Conservation (phyloP, 2,797 vertebrate genomes). For the Graptemys geographica region DNA sequence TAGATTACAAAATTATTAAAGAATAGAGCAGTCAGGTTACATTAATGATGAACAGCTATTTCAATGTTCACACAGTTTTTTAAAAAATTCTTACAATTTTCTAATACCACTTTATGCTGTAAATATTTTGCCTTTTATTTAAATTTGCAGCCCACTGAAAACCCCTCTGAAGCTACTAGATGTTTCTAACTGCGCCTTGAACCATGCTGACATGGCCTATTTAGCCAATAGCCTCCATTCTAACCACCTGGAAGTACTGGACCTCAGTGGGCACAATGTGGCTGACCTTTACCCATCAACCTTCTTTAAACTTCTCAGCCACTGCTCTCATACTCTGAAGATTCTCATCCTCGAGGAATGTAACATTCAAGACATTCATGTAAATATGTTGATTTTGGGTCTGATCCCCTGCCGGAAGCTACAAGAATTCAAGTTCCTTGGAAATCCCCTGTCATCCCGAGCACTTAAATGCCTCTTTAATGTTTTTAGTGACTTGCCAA, state of each 20-base stretch:
- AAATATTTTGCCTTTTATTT: conserved; percentile 24
- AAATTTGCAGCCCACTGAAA: conserved; percentile 85
- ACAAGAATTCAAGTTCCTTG: conserved; percentile 90
- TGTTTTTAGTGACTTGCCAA: conserved; percentile 83
- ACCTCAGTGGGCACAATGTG: conserved; percentile 93
- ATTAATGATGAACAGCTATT: background rate
- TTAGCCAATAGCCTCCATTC: conserved; percentile 92
- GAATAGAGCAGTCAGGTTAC: background rate
- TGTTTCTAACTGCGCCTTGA: conserved; percentile 91
- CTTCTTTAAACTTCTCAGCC: conserved; percentile 90
- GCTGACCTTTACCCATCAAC: conserved; percentile 81
- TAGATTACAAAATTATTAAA: background rate
- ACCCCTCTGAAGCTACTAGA: conserved; percentile 90
- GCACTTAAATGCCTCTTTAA: conserved; percentile 86
- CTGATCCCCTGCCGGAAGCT: conserved; percentile 85
- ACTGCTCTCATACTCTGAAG: conserved; percentile 83
- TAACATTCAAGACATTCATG: conserved; percentile 85
- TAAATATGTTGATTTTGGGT: conserved; percentile 81
- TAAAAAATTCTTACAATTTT: background rate
- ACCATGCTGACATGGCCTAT: conserved; percentile 90
- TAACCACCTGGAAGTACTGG: conserved; percentile 86
- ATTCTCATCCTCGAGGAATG: conserved; percentile 92
- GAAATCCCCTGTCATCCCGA: conserved; percentile 89
- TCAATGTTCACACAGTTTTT: background rate
- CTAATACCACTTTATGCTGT: background rate